These are phyloP conservation scores for Glaucopsyche alexis DNA, from an alignment of 2,888 invertebrate genomes.

Conservation along the genomic window DNA sequence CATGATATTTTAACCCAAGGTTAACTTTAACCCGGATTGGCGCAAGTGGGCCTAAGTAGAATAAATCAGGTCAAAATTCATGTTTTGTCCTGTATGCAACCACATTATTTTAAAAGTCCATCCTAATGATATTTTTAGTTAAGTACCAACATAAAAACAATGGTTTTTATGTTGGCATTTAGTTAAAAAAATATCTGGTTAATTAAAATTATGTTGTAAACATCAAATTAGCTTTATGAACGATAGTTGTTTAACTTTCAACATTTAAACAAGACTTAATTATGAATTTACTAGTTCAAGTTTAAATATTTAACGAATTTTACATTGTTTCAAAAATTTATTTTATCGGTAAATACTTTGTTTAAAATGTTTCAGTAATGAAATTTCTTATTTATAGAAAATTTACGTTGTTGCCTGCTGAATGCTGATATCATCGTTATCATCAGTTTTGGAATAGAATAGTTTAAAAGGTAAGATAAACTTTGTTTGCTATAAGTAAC, in stretches of 20 bases:
- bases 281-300: neutral
- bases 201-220: constrained; percentile 10
- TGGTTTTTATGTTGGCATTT: too few relatives aligned
- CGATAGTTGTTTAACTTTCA: neutral
- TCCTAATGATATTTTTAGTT: too few relatives aligned
- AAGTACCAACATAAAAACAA: too few relatives aligned
- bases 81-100: too few relatives aligned
- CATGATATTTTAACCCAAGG: too few relatives aligned
- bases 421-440: too few relatives aligned
- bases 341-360: neutral
- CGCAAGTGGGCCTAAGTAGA: too few relatives aligned
- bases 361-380: neutral
- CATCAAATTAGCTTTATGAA: neutral
- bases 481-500: too few relatives aligned
- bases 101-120: too few relatives aligned
- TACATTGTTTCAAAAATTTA: constrained; percentile 1
- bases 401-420: neutral
- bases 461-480: too few relatives aligned
- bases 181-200: neutral
- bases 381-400: neutral
- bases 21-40: too few relatives aligned
- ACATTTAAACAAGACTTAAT: constrained; percentile 9
- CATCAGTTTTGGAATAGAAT: neutral
- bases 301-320: neutral
- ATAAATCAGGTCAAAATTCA: too few relatives aligned